A percentile compares a stretch with the other conserved stretches of the same genome.
Conservation (phyloP, 2,797 vertebrate species). For the Sylvilagus floridanus region DNA sequence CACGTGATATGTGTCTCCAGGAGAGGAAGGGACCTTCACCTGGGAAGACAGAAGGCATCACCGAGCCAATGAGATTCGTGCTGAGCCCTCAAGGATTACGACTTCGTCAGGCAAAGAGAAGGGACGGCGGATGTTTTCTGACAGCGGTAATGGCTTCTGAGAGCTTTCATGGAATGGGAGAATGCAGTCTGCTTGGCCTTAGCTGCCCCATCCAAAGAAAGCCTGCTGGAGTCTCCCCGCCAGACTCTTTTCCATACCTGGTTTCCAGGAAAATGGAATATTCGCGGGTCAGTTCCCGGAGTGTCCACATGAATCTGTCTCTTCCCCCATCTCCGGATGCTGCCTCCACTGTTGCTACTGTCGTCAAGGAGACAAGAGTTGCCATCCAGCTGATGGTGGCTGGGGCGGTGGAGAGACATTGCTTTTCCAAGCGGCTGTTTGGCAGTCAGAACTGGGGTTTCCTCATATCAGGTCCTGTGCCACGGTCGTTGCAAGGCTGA, state of each 20-base stretch:
- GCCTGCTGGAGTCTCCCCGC: background rate
- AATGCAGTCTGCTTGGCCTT: background rate
- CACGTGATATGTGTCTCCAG: accelerated
- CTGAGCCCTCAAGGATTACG: background rate
- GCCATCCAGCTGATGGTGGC: background rate
- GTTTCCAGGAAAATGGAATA: background rate
- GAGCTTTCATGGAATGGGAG: background rate
- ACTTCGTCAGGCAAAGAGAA: background rate
- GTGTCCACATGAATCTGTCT: background rate
- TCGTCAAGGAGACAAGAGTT: background rate
- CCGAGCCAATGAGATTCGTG: background rate
- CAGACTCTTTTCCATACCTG: background rate
- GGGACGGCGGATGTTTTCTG: background rate
- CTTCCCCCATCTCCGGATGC: too few relatives aligned
- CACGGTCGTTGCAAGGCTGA: background rate
- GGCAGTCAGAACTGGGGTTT: background rate
- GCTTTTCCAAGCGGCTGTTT: background rate
- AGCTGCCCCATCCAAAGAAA: background rate
- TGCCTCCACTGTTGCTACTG: accelerated
- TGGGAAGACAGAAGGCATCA: background rate
- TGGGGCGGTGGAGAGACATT: too few relatives aligned
- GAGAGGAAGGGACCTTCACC: background rate
- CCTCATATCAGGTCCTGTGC: background rate
- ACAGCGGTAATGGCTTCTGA: background rate
- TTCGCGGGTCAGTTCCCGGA: background rate